A percentile compares a stretch with the other conserved stretches of the same genome.
phyloP scores from a whole-genome alignment of 2,113 vertebrate genomes.

The Clarias macrocephalus region DNA sequence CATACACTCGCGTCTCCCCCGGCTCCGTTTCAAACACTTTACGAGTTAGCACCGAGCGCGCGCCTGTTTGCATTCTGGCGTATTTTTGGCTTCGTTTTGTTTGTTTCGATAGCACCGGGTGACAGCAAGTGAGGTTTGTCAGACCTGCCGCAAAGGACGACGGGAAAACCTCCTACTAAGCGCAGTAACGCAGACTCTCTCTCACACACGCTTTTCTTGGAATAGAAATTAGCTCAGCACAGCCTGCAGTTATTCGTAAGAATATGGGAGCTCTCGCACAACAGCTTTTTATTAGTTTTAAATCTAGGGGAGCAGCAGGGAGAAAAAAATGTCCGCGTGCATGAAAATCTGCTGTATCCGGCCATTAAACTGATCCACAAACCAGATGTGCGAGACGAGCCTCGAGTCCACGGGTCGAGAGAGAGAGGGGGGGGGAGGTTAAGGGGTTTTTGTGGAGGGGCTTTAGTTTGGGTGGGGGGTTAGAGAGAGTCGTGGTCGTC shows the following conservation, averaged over 20 bases:
- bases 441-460: not conserved
- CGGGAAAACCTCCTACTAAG: not conserved
- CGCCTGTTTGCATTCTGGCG: constrained; percentile 3
- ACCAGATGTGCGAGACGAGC: constrained; percentile 69
- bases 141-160: constrained; percentile 9
- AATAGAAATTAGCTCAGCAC: constrained; percentile 3
- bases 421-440: not conserved
- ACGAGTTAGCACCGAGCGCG: not conserved
- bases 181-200: too few species aligned
- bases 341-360: constrained; percentile 70
- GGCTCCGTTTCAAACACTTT: not conserved
- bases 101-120: not conserved
- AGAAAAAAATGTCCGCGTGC: constrained; percentile 65
- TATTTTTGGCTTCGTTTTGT: constrained; percentile 21
- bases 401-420: constrained; percentile 27
- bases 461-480: not conserved
- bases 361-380: constrained; percentile 71
- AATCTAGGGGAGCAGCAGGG: constrained; percentile 56
- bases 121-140: constrained; percentile 23
- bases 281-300: constrained; percentile 66
- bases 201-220: not conserved
- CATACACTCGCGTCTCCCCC: not conserved
- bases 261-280: constrained; percentile 47
- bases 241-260: constrained; percentile 29
- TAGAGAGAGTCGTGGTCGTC: not conserved